A percentile compares a stretch with the other conserved stretches of the same genome.
phyloP scores from a whole-genome alignment of 2,113 vertebrate genomes.

The Tragulus kanchil region DNA sequence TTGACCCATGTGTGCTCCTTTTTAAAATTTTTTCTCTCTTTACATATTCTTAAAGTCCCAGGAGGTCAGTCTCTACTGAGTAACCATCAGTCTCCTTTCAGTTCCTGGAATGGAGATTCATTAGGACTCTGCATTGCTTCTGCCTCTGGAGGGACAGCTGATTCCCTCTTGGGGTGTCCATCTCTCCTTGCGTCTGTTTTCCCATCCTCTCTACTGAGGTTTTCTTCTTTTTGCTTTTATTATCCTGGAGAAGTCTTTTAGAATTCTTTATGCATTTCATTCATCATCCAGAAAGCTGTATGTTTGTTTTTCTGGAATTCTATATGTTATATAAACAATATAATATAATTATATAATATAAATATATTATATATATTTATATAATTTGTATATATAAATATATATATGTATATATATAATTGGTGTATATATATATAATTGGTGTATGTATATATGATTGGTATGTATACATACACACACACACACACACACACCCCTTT shows the following conservation, averaged over 20 bases:
- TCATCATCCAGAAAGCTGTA: neutral
- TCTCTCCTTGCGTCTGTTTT: neutral
- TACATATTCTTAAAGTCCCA: neutral
- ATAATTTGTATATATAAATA: no score
- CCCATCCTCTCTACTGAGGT: neutral
- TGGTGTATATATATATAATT: no score
- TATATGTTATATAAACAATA: no score
- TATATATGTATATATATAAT: no score
- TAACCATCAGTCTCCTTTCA: neutral
- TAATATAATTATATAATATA: no score
- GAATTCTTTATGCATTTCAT: neutral
- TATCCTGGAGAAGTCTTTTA: neutral
- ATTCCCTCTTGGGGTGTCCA: neutral
- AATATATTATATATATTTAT: no score
- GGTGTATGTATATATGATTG: no score
- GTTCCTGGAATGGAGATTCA: neutral
- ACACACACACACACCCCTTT: neutral
- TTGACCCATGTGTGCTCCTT: neutral
- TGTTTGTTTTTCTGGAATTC: neutral
- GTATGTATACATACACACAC: neutral
- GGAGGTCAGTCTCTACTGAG: neutral
- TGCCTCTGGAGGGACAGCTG: neutral
- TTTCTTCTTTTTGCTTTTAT: neutral
- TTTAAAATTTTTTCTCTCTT: neutral
- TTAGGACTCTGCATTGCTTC: neutral